These are phyloP conservation scores for Drosophila paracracens DNA, from an alignment of 2,888 invertebrate species.

Conservation along the genomic window DNA sequence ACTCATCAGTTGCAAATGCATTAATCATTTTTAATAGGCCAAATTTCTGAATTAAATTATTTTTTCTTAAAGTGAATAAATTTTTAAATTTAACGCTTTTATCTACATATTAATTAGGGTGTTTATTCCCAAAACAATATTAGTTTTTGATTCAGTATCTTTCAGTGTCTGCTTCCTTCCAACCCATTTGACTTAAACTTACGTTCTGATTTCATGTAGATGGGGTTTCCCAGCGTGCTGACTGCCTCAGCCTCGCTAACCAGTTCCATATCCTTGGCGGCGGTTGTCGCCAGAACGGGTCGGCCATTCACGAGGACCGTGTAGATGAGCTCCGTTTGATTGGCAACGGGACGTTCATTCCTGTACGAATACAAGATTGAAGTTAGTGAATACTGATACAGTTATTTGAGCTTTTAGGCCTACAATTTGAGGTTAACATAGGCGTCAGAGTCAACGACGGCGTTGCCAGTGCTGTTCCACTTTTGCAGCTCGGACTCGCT, in stretches of 20 bases:
- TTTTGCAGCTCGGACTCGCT: constrained; percentile 84
- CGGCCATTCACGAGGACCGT: constrained; percentile 92
- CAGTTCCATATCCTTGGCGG: constrained; percentile 93
- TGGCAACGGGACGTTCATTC: constrained; percentile 82
- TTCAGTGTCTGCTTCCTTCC: background rate
- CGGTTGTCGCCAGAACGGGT: constrained; percentile 92
- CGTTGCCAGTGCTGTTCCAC: constrained; percentile 58
- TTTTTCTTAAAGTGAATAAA: background rate
- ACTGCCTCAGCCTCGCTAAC: constrained; percentile 91
- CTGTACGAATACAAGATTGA: constrained; percentile 46
- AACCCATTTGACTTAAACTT: constrained; percentile 83
- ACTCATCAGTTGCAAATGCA: no score
- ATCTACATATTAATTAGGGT: background rate
- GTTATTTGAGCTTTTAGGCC: constrained; percentile 7
- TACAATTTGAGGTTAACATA: constrained; percentile 83
- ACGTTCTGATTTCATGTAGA: constrained; percentile 94
- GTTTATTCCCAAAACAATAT: background rate
- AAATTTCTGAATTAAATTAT: background rate
- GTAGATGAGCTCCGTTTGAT: constrained; percentile 89
- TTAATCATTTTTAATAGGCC: no score
- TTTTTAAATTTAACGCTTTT: background rate
- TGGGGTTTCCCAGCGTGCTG: constrained; percentile 90
- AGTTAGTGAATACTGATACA: background rate
- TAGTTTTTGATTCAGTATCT: background rate
- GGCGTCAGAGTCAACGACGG: constrained; percentile 65